phyloP scores from a whole-genome alignment of 2,888 invertebrate species.

The Aromia moschata region DNA sequence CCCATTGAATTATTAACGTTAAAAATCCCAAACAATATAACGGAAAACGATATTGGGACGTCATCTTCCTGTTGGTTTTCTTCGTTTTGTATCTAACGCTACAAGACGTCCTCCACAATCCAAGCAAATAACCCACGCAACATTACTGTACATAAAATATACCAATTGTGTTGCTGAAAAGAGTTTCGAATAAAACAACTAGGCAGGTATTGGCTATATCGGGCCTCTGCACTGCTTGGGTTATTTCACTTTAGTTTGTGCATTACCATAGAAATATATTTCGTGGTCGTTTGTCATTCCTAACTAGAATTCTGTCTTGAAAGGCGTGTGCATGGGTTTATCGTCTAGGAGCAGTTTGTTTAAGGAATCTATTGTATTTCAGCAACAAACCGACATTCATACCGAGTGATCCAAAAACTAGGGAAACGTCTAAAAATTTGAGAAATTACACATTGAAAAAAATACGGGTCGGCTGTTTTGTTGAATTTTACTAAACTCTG shows the following conservation, averaged over 20 bases:
- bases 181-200: slow-evolving; percentile 11
- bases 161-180: slow-evolving; percentile 6
- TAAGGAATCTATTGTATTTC: too few relatives aligned
- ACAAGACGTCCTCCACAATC: slow-evolving; percentile 17
- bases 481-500: too few relatives aligned
- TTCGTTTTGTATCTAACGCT: slow-evolving; percentile 12
- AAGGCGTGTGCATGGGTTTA: not conserved
- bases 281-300: slow-evolving; percentile 6
- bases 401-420: too few relatives aligned
- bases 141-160: slow-evolving; percentile 15
- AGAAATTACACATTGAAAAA: too few relatives aligned
- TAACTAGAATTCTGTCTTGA: slow-evolving; percentile 6
- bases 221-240: slow-evolving; percentile 1
- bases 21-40: slow-evolving; percentile 16
- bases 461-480: too few relatives aligned
- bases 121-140: slow-evolving; percentile 18
- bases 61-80: slow-evolving; percentile 8
- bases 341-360: too few relatives aligned
- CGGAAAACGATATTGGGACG: slow-evolving; percentile 1
- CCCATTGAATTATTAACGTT: not conserved
- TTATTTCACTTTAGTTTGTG: slow-evolving; percentile 13
- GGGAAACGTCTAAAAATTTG: too few relatives aligned
- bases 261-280: not conserved
- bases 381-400: too few relatives aligned
- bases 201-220: slow-evolving; percentile 14